Evolutionary conservation across 2,888 invertebrate species (phyloP).

Genomic region (Panopea generosa): DNA sequence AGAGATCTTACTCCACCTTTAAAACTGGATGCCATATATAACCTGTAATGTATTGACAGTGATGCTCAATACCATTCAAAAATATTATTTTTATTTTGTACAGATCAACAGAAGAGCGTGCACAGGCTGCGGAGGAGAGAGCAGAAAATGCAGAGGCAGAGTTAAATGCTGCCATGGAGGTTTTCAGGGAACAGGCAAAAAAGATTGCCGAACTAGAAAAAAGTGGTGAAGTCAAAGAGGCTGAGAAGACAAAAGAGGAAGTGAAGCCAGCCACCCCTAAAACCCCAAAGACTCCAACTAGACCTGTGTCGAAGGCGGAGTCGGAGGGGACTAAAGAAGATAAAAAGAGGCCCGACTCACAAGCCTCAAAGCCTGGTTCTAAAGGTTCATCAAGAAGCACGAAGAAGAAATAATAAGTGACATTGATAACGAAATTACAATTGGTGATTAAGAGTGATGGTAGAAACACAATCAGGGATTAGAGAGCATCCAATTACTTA

Average conservation of each 20-base stretch:
- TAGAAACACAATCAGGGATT: no score
- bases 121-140: conserved; percentile 78
- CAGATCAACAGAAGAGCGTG: conserved; percentile 81
- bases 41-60: no score
- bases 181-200: conserved; percentile 73
- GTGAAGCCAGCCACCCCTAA: conserved; percentile 45
- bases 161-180: conserved; percentile 73
- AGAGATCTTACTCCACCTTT: no score
- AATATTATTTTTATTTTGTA: no score
- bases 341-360: conserved; percentile 68
- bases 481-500: no score
- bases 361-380: conserved; percentile 44
- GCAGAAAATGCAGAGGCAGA: conserved; percentile 74
- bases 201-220: conserved; percentile 61
- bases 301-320: conserved; percentile 54
- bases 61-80: no score
- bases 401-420: no score
- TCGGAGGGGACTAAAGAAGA: conserved; percentile 54
- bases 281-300: conserved; percentile 52
- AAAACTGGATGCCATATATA: no score
- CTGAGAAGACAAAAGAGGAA: conserved; percentile 42
- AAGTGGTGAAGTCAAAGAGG: conserved; percentile 24
- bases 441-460: no score
- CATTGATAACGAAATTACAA: no score
- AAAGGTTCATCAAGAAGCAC: background rate